Base-by-base conservation (phyloP, 1,140 invertebrate species). In the Phenacoccus solenopsis region DNA sequence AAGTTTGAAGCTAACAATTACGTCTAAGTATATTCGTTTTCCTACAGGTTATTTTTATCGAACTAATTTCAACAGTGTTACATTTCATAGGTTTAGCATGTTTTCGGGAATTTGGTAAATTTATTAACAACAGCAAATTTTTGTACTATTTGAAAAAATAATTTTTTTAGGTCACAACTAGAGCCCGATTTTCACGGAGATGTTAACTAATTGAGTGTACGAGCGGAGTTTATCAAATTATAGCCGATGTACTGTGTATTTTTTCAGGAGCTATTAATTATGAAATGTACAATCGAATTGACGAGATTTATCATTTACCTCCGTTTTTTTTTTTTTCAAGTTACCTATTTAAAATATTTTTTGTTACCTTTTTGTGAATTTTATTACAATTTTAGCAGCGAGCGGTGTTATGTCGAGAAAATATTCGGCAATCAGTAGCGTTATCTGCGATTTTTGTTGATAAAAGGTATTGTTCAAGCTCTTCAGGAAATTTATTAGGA, bases 81-180 rank as follows among this genome's bases (percentile, higher is more conserved):
- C 38, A 10, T 16, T 49, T 49, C 13, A n/a, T n/a, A 9, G 16
- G 3, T 49, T 49, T 16, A 49, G 38, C 38, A 49, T 49, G 38
- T 49, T n/a, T n/a, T 32, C 30, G 38, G 38, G 38, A n/a, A 16
- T 49, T 49, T 49, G 38, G 38, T 49, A n/a, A 49, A 16, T 49
- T 49, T 49, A 9, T 49, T 49, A 49, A 49, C 16, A 16, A 16
- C 16, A 16, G 12, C 5, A 49, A 5, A 49, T 49, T 16, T 49
- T 10, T 49, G 38, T 49, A 49, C 38, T 49, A 49, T 49, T 49
- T 49, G 5, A 49, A 49, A n/a, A 49, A 49, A 49, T 49, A 49
- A 32, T 49, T 49, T 49, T 49, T 49, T 49, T 49, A 49, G 38
- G 38, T 49, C 38, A 49, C 38, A 49, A 49, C 38, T 49, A 49